These are phyloP conservation scores for Drosophila tsacasi DNA, from an alignment of 1,140 invertebrate species.

Conservation along the genomic window DNA sequence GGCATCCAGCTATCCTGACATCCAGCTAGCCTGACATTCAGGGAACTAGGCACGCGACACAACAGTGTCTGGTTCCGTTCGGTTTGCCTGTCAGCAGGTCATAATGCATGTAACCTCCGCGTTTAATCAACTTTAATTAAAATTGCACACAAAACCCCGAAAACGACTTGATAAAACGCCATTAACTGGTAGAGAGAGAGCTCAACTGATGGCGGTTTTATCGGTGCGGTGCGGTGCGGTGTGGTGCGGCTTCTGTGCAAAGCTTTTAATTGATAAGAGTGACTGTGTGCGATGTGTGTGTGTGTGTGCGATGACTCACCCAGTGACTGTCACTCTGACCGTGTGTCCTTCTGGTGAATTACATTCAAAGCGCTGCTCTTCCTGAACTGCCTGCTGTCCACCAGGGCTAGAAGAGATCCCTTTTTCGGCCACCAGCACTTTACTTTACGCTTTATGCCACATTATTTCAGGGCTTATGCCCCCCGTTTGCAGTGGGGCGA, in stretches of 20 bases:
- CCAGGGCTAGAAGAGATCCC: slow-evolving; percentile 3
- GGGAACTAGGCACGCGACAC: background rate
- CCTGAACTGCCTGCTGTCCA: background rate
- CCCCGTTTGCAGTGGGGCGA: background rate
- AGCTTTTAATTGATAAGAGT: slow-evolving; percentile 65
- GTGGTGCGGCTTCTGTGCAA: slow-evolving; percentile 31
- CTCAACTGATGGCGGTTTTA: slow-evolving; percentile 45
- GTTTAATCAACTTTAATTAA: slow-evolving; percentile 64
- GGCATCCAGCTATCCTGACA: background rate
- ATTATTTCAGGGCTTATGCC: slow-evolving; percentile 71
- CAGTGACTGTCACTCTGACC: background rate
- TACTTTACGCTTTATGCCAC: slow-evolving; percentile 48
- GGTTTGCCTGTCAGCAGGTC: slow-evolving; percentile 39
- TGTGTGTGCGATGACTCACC: slow-evolving; percentile 8
- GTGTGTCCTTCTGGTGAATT: background rate
- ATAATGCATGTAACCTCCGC: slow-evolving; percentile 46
- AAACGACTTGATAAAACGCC: slow-evolving; percentile 66
- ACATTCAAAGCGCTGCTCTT: background rate
- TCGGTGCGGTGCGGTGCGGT: slow-evolving; percentile 5
- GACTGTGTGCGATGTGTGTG: background rate
- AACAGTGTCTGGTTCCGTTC: background rate
- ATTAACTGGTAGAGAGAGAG: slow-evolving; percentile 36
- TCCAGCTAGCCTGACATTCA: background rate
- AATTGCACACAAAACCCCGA: slow-evolving; percentile 64
- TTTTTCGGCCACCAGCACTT: background rate